phyloP scores from a whole-genome alignment of 2,797 vertebrate genomes.

The Pteropus rufus region DNA sequence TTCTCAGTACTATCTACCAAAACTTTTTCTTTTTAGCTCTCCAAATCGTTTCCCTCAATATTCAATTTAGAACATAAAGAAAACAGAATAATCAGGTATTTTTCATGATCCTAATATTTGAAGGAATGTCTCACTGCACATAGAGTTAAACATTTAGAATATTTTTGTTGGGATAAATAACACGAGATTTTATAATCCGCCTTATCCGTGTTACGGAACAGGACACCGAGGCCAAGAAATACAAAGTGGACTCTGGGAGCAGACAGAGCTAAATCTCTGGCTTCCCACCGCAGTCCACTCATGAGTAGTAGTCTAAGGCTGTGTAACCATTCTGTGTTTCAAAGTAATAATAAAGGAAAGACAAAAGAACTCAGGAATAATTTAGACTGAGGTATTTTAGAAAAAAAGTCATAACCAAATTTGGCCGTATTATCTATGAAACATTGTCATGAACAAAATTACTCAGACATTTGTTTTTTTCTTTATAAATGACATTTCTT shows the following conservation, averaged over 20 bases:
- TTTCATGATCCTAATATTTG: background rate
- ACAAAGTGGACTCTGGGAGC: background rate
- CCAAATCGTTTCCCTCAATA: background rate
- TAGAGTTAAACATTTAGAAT: background rate
- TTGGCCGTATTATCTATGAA: background rate
- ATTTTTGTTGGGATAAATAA: background rate
- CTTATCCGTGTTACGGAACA: background rate
- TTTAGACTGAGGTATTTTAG: background rate
- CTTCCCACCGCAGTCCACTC: background rate
- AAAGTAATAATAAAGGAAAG: background rate
- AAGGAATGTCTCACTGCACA: background rate
- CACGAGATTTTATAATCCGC: background rate
- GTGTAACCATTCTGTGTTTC: background rate
- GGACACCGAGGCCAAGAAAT: background rate
- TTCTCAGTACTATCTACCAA: background rate
- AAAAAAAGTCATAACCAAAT: background rate
- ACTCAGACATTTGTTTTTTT: background rate
- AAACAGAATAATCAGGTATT: background rate
- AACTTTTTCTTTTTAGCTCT: background rate
- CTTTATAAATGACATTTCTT: background rate
- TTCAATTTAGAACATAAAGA: background rate
- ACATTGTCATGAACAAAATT: background rate
- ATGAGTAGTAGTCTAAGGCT: background rate
- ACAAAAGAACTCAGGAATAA: background rate
- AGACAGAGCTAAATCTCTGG: background rate